These are phyloP conservation scores for Drosophila leontia DNA, from an alignment of 1,140 invertebrate genomes.

Conservation along the genomic window DNA sequence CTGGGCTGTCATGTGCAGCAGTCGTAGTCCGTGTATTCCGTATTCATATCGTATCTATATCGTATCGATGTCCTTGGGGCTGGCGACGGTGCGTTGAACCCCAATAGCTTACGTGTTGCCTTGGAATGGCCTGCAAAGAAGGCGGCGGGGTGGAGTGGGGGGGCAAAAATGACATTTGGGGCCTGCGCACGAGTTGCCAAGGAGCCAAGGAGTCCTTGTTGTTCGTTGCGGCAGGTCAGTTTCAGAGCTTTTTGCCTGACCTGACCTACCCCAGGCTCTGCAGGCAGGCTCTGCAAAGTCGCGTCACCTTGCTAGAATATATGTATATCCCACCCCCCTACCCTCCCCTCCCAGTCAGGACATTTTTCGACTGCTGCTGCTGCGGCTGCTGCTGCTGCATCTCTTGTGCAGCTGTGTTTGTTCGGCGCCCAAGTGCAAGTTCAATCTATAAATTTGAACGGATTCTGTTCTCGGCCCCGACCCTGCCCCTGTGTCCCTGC, in stretches of 20 bases:
- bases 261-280: slow-evolving; percentile 60
- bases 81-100: slow-evolving; percentile 71
- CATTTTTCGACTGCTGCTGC: slow-evolving; percentile 25
- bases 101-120: slow-evolving; percentile 61
- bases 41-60: slow-evolving; percentile 33
- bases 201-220: slow-evolving; percentile 34
- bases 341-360: neutral
- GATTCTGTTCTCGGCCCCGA: slow-evolving; percentile 74
- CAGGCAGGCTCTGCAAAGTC: slow-evolving; percentile 44
- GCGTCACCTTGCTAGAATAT: slow-evolving; percentile 28
- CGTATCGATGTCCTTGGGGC: slow-evolving; percentile 77
- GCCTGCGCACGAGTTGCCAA: slow-evolving; percentile 59
- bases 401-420: slow-evolving; percentile 33
- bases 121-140: slow-evolving; percentile 64
- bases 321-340: neutral
- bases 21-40: slow-evolving; percentile 29
- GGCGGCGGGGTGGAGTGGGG: neutral
- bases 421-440: slow-evolving; percentile 79
- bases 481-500: slow-evolving; percentile 34
- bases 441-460: slow-evolving; percentile 80
- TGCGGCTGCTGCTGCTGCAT: slow-evolving; percentile 17
- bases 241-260: slow-evolving; percentile 37
- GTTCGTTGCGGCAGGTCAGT: slow-evolving; percentile 69
- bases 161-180: neutral
- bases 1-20: slow-evolving; percentile 52